Conservation (phyloP, 2,888 invertebrate genomes). For the Nemotelus pantherinus region DNA sequence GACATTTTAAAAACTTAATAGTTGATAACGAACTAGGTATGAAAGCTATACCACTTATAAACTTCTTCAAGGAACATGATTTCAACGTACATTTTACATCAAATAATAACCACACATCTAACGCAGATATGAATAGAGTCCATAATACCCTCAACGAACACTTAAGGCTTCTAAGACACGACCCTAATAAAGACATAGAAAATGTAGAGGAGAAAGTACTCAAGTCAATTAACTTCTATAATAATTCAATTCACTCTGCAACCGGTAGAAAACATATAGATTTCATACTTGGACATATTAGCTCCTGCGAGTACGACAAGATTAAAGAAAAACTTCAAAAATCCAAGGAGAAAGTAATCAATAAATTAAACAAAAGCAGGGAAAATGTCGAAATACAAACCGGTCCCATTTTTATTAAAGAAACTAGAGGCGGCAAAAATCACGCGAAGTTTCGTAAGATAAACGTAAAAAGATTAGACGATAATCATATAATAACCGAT, state of each 20-base stretch:
- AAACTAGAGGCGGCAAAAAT: conserved; percentile 23
- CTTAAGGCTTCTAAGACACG: conserved; percentile 13
- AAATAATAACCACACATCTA: conserved; percentile 17
- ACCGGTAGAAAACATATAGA: conserved; percentile 3
- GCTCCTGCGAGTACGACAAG: not conserved
- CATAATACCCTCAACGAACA: conserved; percentile 23
- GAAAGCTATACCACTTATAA: not conserved
- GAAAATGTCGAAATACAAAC: not conserved
- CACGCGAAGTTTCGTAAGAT: not conserved
- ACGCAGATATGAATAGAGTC: conserved; percentile 10
- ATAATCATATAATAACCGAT: not conserved
- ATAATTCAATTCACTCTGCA: not conserved
- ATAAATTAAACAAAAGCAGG: not conserved
- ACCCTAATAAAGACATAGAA: not conserved
- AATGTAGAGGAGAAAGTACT: not conserved
- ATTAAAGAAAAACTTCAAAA: not conserved
- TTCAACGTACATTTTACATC: not conserved
- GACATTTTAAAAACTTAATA: conserved; percentile 9
- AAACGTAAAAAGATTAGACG: not conserved
- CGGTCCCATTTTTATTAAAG: conserved; percentile 8
- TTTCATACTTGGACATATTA: not conserved
- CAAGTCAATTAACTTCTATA: not conserved
- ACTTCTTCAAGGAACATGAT: not conserved
- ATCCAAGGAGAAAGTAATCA: not conserved
- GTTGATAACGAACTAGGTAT: not conserved